These are phyloP conservation scores for Cheirogaleus medius DNA, from an alignment of 2,113 vertebrate genomes.

Conservation along the genomic window DNA sequence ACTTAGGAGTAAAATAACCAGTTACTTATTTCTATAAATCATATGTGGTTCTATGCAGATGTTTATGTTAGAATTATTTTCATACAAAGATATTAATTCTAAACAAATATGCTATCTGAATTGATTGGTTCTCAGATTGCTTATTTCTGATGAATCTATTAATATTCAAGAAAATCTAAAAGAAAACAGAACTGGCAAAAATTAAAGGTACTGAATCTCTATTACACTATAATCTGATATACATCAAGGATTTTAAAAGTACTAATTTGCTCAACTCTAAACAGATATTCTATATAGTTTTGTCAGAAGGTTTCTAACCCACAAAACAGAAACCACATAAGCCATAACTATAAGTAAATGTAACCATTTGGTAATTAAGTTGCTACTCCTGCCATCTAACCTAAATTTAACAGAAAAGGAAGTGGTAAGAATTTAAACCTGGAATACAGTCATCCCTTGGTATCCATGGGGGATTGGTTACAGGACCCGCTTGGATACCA, in stretches of 20 bases:
- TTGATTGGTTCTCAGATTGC: background rate
- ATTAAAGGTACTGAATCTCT: slow-evolving; percentile 40
- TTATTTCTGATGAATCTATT: slow-evolving; percentile 10
- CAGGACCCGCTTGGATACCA: background rate
- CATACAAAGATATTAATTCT: background rate
- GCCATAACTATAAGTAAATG: slow-evolving; percentile 26
- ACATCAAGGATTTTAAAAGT: slow-evolving; percentile 40
- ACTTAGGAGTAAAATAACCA: background rate
- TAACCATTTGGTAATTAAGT: background rate
- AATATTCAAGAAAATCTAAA: slow-evolving; percentile 3
- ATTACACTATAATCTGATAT: background rate
- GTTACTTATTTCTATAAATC: background rate
- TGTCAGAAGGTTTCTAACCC: background rate
- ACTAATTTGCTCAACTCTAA: slow-evolving; percentile 14
- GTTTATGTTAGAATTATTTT: slow-evolving; percentile 22
- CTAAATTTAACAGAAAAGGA: slow-evolving; percentile 34
- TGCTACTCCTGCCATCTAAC: slow-evolving; percentile 8
- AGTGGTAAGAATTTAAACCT: background rate
- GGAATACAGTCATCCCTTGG: background rate
- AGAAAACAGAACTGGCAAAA: slow-evolving; percentile 27
- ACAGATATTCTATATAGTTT: background rate
- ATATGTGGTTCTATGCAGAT: background rate
- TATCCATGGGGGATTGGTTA: background rate
- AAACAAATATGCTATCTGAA: slow-evolving; percentile 12
- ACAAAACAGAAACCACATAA: slow-evolving; percentile 56